phyloP scores from a whole-genome alignment of 2,113 vertebrate species.

The Vanacampus margaritifer region DNA sequence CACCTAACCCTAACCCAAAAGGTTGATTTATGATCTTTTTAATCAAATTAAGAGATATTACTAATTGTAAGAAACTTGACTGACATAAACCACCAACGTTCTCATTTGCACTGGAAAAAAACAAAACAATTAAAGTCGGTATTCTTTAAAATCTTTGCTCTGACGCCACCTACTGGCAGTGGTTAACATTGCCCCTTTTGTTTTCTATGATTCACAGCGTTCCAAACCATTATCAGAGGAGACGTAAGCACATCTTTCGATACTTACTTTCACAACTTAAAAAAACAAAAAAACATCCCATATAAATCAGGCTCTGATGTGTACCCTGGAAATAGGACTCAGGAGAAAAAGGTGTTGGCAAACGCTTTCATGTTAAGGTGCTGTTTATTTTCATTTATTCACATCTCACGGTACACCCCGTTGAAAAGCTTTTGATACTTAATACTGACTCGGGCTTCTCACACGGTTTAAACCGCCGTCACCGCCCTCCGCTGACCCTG shows the following conservation, averaged over 20 bases:
- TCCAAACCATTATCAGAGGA: too few species aligned
- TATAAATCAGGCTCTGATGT: too few species aligned
- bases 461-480: neutral
- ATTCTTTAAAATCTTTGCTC: conserved; percentile 1
- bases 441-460: conserved; percentile 61
- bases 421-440: conserved; percentile 35
- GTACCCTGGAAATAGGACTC: neutral
- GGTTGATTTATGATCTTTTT: too few species aligned
- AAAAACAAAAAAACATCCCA: neutral
- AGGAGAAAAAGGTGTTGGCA: neutral
- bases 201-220: neutral
- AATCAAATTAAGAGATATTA: too few species aligned
- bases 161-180: conserved; percentile 36
- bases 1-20: too few species aligned
- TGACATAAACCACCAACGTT: too few species aligned
- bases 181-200: neutral
- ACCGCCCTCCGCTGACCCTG: conserved; percentile 18
- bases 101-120: too few species aligned
- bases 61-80: too few species aligned
- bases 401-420: conserved; percentile 58
- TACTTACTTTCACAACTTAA: too few species aligned
- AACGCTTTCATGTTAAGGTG: conserved; percentile 60
- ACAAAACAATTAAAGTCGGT: neutral
- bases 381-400: conserved; percentile 64
- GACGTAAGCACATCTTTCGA: too few species aligned